Conservation (phyloP, 2,113 vertebrate species). For the Motacilla tschutschensis region DNA sequence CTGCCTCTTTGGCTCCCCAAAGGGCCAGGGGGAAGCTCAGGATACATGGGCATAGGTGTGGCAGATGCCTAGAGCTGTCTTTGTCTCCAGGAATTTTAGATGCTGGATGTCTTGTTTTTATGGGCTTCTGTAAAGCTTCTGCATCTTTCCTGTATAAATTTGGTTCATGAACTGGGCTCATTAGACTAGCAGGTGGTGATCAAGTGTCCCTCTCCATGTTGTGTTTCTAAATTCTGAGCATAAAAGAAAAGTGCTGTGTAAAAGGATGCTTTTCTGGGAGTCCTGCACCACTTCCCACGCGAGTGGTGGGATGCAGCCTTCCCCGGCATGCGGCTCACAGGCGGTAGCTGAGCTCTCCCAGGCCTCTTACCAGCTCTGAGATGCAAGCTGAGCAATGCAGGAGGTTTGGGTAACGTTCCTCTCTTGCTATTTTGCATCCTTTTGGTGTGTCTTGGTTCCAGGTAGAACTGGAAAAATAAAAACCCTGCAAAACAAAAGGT, state of each 20-base stretch:
- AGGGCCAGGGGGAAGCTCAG: not conserved
- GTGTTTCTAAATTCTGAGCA: not conserved
- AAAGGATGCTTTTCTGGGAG: slow-evolving; percentile 5
- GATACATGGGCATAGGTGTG: not conserved
- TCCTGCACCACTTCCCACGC: not conserved
- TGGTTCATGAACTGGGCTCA: not conserved
- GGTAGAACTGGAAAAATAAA: not conserved
- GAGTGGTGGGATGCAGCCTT: not conserved
- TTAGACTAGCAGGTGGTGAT: slow-evolving; percentile 22
- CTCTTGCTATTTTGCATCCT: not conserved
- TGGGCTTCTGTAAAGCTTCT: slow-evolving; percentile 8
- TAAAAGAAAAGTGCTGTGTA: not conserved
- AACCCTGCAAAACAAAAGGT: not conserved
- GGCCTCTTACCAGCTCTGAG: not conserved
- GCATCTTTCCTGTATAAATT: not conserved
- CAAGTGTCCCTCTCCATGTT: not conserved
- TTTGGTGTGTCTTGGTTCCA: not conserved
- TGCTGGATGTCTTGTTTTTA: not conserved
- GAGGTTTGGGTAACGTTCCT: not conserved
- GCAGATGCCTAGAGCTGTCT: not conserved
- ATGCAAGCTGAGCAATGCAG: not conserved
- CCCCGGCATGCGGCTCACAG: not conserved
- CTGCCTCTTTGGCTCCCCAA: not conserved
- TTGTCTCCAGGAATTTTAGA: not conserved
- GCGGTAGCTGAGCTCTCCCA: not conserved